Evolutionary conservation across 2,888 invertebrate genomes (phyloP), one percentile per base, ranked within the genome.

Genomic region (Iphiclides podalirius): DNA sequence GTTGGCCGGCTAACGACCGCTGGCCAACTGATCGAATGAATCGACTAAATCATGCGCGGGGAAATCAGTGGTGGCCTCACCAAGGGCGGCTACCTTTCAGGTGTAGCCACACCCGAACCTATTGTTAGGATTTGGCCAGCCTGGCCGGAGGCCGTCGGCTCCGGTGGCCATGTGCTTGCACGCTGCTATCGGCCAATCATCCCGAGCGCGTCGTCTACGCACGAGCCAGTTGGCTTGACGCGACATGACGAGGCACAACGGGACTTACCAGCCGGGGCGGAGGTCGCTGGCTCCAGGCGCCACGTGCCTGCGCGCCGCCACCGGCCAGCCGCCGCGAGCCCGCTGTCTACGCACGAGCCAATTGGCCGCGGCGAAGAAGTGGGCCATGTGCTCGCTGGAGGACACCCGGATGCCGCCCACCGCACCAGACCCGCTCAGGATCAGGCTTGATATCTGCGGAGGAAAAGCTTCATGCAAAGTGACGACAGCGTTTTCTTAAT

Each of bases 221-320:
- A 96, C 93, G 74, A 99, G 94, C 98, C 98, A 99, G 64, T 95
- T 93, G 37, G 97, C 97, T n/a, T n/a, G n/a, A n/a, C n/a, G n/a
- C n/a, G n/a, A n/a, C n/a, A n/a, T n/a, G n/a, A n/a, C n/a, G n/a
- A n/a, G n/a, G 20, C 20, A 20, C 4, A 3, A 3, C 20, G 11
- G 13, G 4, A 58, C 75, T 67, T 61, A 91, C 98, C 98, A 98
- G 52, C 97, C 97, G 1, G 97, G 94, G 60, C 91, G 90, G 39
- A 98, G 90, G 61, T 94, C 94, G 4, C 93, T 91, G 77, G 94
- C 94, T 15, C 94, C 94, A 37, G 92, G 87, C 1, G 93, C 92
- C 60, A 94, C 91, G 69, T 97, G 90, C 49, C 92, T 91, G 39
- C 97, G 98, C 43, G 95, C 95, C 71, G 97, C 96, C 39, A 96